A percentile compares a stretch with the other conserved stretches of the same genome.
Conservation (phyloP, 2,113 vertebrate genomes). For the Acrocephalus arundinaceus region DNA sequence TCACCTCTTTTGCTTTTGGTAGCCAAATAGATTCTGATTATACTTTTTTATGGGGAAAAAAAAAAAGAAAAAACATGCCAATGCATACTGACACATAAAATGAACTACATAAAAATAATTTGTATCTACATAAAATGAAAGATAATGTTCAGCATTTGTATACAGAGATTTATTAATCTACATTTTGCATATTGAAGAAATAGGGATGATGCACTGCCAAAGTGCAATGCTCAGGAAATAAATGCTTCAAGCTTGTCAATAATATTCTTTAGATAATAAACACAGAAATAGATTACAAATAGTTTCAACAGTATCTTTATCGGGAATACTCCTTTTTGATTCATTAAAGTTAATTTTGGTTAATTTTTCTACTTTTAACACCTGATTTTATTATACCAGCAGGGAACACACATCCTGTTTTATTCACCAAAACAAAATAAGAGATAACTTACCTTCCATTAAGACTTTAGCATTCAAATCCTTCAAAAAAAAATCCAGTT, state of each 20-base stretch:
- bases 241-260: neutral
- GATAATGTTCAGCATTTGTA: neutral
- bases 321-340: neutral
- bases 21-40: neutral
- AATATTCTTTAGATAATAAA: neutral
- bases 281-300: neutral
- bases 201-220: fast-evolving
- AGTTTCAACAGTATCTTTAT: neutral
- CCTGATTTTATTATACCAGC: neutral
- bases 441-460: neutral
- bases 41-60: fast-evolving
- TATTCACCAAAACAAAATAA: neutral
- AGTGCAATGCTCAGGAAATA: neutral
- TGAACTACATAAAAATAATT: neutral
- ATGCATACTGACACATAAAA: neutral
- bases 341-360: neutral
- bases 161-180: neutral
- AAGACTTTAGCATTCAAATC: neutral
- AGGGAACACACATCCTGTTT: neutral
- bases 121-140: neutral
- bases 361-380: neutral
- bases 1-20: neutral
- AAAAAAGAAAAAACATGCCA: neutral
- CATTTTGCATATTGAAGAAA: neutral
- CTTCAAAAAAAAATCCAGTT: neutral